Percentiles rank a stretch among this genome's conserved stretches.
phyloP scores from a whole-genome alignment of 2,888 invertebrate species.

The Drosophila histrio region DNA sequence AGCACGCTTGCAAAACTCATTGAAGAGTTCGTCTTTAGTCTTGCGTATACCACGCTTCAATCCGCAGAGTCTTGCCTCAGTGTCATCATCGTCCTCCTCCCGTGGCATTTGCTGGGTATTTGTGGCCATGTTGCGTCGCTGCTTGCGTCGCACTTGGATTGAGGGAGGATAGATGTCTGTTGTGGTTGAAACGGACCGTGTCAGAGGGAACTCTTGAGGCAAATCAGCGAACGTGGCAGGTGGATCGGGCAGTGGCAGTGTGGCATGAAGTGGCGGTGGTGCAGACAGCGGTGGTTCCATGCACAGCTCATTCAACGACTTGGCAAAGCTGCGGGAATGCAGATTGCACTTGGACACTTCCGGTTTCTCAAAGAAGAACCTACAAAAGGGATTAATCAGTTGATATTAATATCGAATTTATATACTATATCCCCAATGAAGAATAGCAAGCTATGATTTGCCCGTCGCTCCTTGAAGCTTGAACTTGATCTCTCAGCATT shows the following conservation, averaged over 20 bases:
- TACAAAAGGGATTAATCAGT: conserved; percentile 39
- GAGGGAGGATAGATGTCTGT: conserved; percentile 79
- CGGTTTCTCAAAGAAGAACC: conserved; percentile 83
- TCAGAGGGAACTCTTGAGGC: conserved; percentile 82
- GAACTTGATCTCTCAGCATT: too few relatives aligned
- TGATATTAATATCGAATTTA: too few relatives aligned
- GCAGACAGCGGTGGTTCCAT: conserved; percentile 67
- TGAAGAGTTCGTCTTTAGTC: conserved; percentile 83
- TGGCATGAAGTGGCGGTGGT: conserved; percentile 38
- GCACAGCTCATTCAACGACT: conserved; percentile 84
- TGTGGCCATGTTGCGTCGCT: conserved; percentile 76
- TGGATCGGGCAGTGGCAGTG: conserved; percentile 10
- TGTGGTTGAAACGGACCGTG: conserved; percentile 83
- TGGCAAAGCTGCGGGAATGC: conserved; percentile 83
- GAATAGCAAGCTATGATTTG: too few relatives aligned
- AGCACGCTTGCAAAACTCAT: conserved; percentile 83
- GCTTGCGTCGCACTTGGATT: conserved; percentile 43
- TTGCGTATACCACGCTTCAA: conserved; percentile 82
- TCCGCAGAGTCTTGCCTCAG: conserved; percentile 75
- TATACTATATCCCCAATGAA: too few relatives aligned
- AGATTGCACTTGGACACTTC: conserved; percentile 80
- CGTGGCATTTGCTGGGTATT: conserved; percentile 57
- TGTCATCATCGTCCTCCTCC: conserved; percentile 44
- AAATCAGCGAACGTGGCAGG: conserved; percentile 60
- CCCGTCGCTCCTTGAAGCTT: too few relatives aligned